phyloP scores from a whole-genome alignment of 2,888 invertebrate genomes.

The Zaprionus bogoriensis region DNA sequence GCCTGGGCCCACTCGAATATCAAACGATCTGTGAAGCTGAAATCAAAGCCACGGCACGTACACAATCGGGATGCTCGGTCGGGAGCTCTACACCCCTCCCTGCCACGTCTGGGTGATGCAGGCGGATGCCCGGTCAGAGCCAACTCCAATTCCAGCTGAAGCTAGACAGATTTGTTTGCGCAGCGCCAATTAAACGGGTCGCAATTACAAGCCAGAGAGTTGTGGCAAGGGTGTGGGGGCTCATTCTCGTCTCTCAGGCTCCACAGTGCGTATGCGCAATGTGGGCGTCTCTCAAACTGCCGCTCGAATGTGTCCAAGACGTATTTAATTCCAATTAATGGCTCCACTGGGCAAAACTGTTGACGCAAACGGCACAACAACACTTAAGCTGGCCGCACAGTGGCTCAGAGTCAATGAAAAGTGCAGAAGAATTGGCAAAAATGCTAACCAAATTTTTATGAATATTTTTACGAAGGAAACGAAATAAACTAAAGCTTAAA shows the following conservation, averaged over 20 bases:
- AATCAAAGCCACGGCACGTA: conserved; percentile 61
- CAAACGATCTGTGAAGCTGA: conserved; percentile 71
- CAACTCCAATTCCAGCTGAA: conserved; percentile 44
- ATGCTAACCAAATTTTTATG: too few species aligned
- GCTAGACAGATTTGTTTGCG: conserved; percentile 29
- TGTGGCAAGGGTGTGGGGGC: neutral
- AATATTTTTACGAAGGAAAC: too few species aligned
- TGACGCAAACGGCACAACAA: conserved; percentile 6
- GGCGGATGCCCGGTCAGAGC: conserved; percentile 1
- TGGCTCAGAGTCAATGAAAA: too few species aligned
- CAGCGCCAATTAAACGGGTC: conserved; percentile 55
- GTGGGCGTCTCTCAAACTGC: conserved; percentile 21
- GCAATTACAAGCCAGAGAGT: conserved; percentile 48
- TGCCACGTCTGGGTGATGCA: too few species aligned
- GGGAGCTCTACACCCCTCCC: neutral
- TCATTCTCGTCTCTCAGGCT: too few species aligned
- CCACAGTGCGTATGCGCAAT: conserved; percentile 49
- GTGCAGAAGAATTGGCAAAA: too few species aligned
- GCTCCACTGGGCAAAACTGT: conserved; percentile 28
- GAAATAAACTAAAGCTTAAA: too few species aligned
- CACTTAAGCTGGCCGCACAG: conserved; percentile 15
- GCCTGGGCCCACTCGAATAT: conserved; percentile 51
- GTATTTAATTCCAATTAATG: conserved; percentile 39
- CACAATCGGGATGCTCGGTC: too few species aligned
- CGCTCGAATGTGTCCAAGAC: conserved; percentile 25